Conservation (phyloP, 2,888 invertebrate species). For the Ptilodon capucinus region DNA sequence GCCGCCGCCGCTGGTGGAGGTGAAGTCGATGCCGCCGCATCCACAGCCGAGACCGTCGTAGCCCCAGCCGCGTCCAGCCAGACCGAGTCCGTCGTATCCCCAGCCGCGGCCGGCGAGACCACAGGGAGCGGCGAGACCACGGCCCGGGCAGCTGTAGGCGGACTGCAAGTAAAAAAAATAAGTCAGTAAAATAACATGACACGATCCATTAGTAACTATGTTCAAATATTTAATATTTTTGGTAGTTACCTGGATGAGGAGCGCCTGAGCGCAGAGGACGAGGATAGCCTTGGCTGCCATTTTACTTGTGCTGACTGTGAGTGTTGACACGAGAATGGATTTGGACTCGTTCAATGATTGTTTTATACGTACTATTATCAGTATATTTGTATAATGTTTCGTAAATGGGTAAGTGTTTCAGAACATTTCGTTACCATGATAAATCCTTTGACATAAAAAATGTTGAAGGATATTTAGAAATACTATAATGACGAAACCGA, state of each 20-base stretch:
- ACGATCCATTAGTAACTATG: no score
- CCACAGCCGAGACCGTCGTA: background rate
- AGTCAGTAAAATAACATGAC: no score
- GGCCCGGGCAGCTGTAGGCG: slow-evolving; percentile 1
- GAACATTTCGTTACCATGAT: background rate
- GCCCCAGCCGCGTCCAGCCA: background rate
- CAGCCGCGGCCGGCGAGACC: background rate
- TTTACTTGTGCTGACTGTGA: slow-evolving; percentile 5
- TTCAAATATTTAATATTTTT: no score
- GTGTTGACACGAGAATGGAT: background rate
- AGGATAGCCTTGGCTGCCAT: slow-evolving; percentile 37
- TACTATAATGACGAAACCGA: no score
- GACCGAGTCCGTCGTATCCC: background rate
- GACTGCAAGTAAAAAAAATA: background rate
- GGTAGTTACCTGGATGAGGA: background rate
- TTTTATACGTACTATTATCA: background rate
- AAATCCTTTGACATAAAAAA: background rate
- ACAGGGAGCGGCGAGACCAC: no score
- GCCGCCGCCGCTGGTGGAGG: slow-evolving; percentile 14
- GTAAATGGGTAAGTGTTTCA: background rate
- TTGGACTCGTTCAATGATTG: background rate
- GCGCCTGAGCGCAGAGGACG: slow-evolving; percentile 34
- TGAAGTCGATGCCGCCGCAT: slow-evolving; percentile 3
- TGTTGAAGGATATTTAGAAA: no score
- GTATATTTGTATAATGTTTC: background rate